These are phyloP conservation scores for Pangasius macronema DNA, from an alignment of 2,797 vertebrate species.

Conservation along the genomic window DNA sequence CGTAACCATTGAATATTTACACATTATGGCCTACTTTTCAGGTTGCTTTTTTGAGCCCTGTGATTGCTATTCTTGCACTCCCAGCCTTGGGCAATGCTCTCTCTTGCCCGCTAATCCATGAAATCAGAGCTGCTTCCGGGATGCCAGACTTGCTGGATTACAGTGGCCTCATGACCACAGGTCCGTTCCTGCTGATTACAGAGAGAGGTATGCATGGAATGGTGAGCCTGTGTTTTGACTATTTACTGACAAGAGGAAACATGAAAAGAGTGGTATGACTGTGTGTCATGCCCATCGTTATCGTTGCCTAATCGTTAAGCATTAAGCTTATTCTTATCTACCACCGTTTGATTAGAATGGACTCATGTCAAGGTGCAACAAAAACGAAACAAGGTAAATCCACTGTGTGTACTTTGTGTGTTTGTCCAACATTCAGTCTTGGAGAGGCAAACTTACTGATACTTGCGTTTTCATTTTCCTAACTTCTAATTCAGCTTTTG, in stretches of 20 bases:
- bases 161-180: slow-evolving; percentile 41
- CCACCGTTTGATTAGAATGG: background rate
- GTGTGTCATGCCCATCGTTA: background rate
- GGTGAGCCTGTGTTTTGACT: background rate
- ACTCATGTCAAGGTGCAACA: background rate
- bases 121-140: slow-evolving; percentile 37
- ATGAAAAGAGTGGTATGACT: background rate
- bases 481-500: background rate
- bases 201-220: slow-evolving; percentile 30
- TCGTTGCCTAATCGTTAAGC: background rate
- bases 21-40: slow-evolving; percentile 5
- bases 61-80: slow-evolving; percentile 19
- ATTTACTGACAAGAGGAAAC: slow-evolving; percentile 15
- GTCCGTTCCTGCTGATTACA: slow-evolving; percentile 37
- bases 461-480: background rate
- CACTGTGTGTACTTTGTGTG: background rate
- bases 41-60: slow-evolving; percentile 4
- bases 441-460: background rate
- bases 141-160: slow-evolving; percentile 48
- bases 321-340: background rate
- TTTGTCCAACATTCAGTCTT: background rate
- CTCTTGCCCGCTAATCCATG: slow-evolving; percentile 38
- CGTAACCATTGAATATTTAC: background rate
- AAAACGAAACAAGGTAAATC: background rate
- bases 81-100: slow-evolving; percentile 18